These are phyloP conservation scores for Triplophysa bombifrons DNA, from an alignment of 2,797 vertebrate genomes.

Conservation along the genomic window DNA sequence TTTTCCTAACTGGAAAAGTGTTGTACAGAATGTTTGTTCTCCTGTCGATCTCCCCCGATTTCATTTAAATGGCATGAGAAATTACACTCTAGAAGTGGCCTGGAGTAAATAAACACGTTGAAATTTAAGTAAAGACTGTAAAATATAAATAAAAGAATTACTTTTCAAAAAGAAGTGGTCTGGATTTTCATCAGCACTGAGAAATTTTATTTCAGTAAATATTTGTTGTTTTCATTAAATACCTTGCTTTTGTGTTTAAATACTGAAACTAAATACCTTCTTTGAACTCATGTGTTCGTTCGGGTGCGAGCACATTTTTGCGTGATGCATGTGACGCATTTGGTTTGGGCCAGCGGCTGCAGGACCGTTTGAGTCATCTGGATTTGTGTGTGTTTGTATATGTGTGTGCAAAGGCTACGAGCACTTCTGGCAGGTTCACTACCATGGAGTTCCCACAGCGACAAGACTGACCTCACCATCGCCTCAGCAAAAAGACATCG, in stretches of 20 bases:
- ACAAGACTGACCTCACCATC: constrained; percentile 37
- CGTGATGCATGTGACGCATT: constrained; percentile 61
- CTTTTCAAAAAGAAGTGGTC: constrained; percentile 72
- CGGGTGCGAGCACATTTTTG: neutral
- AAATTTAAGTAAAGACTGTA: constrained; percentile 83
- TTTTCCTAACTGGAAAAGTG: constrained; percentile 65
- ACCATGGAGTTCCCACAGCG: constrained; percentile 59
- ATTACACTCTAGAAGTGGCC: constrained; percentile 73
- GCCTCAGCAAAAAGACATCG: constrained; percentile 21
- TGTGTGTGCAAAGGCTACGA: constrained; percentile 41
- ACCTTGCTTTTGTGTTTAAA: neutral
- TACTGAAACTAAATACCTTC: neutral
- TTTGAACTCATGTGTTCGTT: constrained; percentile 21
- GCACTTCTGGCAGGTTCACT: constrained; percentile 72
- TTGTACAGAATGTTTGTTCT: constrained; percentile 73
- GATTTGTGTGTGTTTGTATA: constrained; percentile 11
- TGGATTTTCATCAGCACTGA: neutral
- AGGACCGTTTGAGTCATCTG: constrained; percentile 55
- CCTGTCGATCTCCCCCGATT: constrained; percentile 54
- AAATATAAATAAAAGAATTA: constrained; percentile 85
- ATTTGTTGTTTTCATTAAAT: neutral
- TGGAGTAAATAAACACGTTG: constrained; percentile 74
- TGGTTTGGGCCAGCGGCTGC: constrained; percentile 57
- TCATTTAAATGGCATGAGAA: constrained; percentile 70
- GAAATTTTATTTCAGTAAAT: neutral